phyloP scores from a whole-genome alignment of 1,140 invertebrate species.

The Eciton burchellii region DNA sequence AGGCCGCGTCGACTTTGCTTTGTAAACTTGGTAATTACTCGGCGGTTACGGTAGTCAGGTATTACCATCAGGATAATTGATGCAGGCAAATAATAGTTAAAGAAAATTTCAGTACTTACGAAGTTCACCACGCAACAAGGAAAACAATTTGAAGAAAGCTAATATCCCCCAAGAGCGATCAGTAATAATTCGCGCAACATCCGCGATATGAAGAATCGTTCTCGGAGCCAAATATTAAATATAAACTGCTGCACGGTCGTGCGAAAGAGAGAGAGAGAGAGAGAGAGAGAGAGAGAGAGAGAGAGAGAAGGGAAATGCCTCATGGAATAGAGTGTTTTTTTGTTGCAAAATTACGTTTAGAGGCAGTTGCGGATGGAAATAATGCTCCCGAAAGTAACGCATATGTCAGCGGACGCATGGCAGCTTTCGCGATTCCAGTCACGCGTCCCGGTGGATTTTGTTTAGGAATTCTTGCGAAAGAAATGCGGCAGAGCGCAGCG shows the following conservation, averaged over 20 bases:
- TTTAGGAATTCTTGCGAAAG: conserved; percentile 56
- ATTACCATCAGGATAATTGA: conserved; percentile 31
- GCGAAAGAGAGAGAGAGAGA: not conserved
- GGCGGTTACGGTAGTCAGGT: not conserved
- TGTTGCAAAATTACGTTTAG: not conserved
- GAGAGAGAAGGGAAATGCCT: too few relatives aligned
- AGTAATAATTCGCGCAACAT: not conserved
- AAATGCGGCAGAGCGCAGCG: conserved; percentile 1
- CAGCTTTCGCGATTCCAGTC: conserved; percentile 38
- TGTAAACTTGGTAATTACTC: conserved; percentile 41
- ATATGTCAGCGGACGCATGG: conserved; percentile 6
- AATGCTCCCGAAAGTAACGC: not conserved
- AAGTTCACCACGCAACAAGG: not conserved
- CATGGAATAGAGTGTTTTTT: not conserved
- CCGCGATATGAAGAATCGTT: not conserved
- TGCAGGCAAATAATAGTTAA: not conserved
- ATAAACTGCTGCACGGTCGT: not conserved
- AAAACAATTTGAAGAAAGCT: not conserved
- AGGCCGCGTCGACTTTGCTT: conserved; percentile 5
- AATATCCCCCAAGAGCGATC: not conserved
- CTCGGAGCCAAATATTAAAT: conserved; percentile 5
- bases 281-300: not conserved
- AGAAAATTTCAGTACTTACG: conserved; percentile 10
- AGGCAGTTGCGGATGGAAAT: not conserved
- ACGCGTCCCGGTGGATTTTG: conserved; percentile 47